Base-by-base conservation (phyloP, 1,140 invertebrate species). In the Mesaphorura yosii region DNA sequence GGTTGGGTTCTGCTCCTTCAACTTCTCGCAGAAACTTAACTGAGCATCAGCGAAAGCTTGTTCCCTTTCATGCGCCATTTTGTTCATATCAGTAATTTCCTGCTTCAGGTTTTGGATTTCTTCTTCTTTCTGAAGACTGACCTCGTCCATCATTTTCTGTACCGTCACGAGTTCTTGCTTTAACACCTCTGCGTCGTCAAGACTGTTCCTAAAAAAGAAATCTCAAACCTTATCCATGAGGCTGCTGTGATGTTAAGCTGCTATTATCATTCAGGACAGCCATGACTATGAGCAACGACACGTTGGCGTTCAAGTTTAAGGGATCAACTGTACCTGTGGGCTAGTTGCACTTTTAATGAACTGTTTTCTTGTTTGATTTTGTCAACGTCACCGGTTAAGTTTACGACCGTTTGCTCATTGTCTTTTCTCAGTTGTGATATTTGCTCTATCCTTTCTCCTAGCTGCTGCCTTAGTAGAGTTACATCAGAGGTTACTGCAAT, bases 61-160 rank as follows among this genome's bases (percentile, higher is more conserved):
- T 26, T 26, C 29, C 6, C 25, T 15, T 15, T 6, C 19, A 12
- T 46, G 25, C 7, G 29, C 39, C 7, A 27, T 38, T 12, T 57
- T 53, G 19, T 53, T 57, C 4, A 62, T 37, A 7, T 38, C 51
- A 7, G 48, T 41, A 7, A 59, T 15, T 2, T 51, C 58, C 17
- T 47, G 53, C 46, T 59, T 44, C 7, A 42, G 23, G 1, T 50
- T 53, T 44, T 60, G 53, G 39, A n/a, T n/a, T n/a, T 51, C 39
- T 14, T 48, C 54, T 54, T 57, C 55, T 25, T 57, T 47, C 38
- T 54, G 48, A 27, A 37, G 34, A 31, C 42, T 29, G n/a, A 60
- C 20, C 26, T 57, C 51, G 1, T 47, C 17, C 5, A 57, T 38
- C 31, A 57, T 40, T 2, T 51, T 42, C 10, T 37, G 20, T 23